Percentiles rank a stretch among this genome's conserved stretches.
These are phyloP conservation scores for Vespertilio murinus DNA, from an alignment of 2,797 vertebrate genomes.

Conservation along the genomic window DNA sequence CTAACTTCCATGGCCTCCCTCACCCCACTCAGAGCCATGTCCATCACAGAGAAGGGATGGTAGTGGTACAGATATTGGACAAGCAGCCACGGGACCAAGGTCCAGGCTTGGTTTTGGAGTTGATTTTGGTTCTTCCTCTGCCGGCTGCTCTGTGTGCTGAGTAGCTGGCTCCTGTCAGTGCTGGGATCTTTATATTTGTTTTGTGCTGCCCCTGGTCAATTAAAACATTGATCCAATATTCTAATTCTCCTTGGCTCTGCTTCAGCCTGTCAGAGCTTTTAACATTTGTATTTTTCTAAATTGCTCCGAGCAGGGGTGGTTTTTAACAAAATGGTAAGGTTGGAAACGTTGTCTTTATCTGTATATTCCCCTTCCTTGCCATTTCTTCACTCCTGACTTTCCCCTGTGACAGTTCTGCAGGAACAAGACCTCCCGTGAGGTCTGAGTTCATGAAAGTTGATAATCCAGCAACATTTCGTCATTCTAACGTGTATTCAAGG, in stretches of 20 bases:
- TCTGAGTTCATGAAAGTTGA: not conserved
- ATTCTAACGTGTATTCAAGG: not conserved
- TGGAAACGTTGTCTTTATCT: not conserved
- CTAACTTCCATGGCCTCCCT: not conserved
- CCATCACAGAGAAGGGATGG: not conserved
- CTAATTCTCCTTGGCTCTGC: conserved; percentile 26
- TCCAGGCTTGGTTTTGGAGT: not conserved
- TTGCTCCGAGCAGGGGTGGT: not conserved
- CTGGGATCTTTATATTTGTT: conserved; percentile 53
- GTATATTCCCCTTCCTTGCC: not conserved
- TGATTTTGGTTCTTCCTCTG: not conserved
- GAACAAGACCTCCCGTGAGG: not conserved
- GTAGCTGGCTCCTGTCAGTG: not conserved
- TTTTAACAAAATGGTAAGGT: not conserved
- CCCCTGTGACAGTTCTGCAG: not conserved
- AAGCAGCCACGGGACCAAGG: rapidly evolving
- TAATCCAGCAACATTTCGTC: not conserved
- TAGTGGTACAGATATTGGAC: rapidly evolving
- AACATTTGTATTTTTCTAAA: conserved; percentile 47
- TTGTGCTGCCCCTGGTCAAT: conserved; percentile 39
- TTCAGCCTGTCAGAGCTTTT: conserved; percentile 42
- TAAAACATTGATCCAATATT: conserved; percentile 59
- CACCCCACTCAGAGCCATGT: not conserved
- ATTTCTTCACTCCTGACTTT: not conserved
- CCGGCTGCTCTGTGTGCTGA: not conserved